Evolutionary conservation across 1,140 invertebrate genomes (phyloP), one percentile per base, ranked within the genome.

Genomic region (Apis laboriosa): DNA sequence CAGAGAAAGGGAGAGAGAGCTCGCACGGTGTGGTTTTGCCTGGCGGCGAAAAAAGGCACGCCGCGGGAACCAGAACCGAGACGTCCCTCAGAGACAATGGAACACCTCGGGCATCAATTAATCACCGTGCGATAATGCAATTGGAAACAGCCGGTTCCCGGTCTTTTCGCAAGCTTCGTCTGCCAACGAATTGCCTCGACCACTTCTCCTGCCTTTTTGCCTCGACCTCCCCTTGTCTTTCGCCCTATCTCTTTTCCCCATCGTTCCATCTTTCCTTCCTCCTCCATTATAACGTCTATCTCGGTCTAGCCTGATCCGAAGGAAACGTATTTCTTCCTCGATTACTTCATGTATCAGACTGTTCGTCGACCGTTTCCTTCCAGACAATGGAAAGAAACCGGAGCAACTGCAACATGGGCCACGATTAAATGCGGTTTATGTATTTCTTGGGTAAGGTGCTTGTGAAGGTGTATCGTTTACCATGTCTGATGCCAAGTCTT

Each of bases 51-150:
- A 83, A 82, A 60, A 67, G 28, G 2, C n/a, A 73, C 28, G 55
- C 21, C 21, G 60, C 24, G 51, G 60, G 21, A 66, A 43, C 53
- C 72, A 81, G 79, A 67, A 58, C 72, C 80, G 80, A 75, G 80
- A 77, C 75, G 80, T 78, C 67, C 67, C 80, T 83, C 55, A 82
- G 55, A 82, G 74, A 77, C 80, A 82, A 82, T 82, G 80, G 80
- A 83, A 72, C 75, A 72, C 75, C 75, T 77, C 80, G 67, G 75
- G 75, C 80, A 53, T 19, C 75, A 67, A 83, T 83, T 71, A 78
- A 78, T 83, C 75, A 71, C 66, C 24, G 24, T 28, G 53, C 74
- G 80, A 83, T 78, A 83, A 78, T 78, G 80, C 67, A 70, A 83
- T 83, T 76, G 80, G 80, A 61, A 82, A 82, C 55, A 55, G 63